These are phyloP conservation scores for Sebastes wilsoni DNA, from an alignment of 2,797 vertebrate species.

Conservation along the genomic window DNA sequence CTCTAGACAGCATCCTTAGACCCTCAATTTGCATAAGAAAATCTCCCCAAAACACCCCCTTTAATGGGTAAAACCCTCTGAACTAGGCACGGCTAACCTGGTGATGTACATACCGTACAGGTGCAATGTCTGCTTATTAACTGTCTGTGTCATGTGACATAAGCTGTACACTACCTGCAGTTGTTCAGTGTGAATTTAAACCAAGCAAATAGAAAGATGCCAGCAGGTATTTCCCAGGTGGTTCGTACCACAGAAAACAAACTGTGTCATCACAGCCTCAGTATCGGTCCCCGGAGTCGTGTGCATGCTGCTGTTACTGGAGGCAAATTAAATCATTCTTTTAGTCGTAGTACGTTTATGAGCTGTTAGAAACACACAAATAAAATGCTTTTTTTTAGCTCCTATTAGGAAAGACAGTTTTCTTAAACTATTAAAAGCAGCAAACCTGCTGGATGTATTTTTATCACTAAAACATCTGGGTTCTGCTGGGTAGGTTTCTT, in stretches of 20 bases:
- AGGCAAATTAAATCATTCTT: background rate
- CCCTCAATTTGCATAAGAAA: too few species aligned
- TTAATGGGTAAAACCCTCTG: background rate
- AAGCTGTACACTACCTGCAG: background rate
- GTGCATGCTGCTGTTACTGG: background rate
- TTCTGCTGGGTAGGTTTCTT: background rate
- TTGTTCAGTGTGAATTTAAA: background rate
- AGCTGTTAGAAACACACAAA: background rate
- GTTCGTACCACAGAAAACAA: background rate
- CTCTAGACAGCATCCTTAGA: too few species aligned
- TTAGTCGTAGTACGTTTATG: background rate
- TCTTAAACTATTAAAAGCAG: background rate
- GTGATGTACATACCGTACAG: background rate
- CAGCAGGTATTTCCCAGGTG: background rate
- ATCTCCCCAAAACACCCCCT: background rate
- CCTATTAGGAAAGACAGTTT: background rate
- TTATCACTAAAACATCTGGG: background rate
- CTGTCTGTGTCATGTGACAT: background rate
- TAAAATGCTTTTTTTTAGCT: background rate
- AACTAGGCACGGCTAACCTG: background rate
- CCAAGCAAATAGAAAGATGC: background rate
- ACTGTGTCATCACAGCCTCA: background rate
- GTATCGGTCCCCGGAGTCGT: background rate
- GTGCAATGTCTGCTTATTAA: background rate
- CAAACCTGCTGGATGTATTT: background rate